Conservation (phyloP, 2,888 invertebrate genomes). For the Mystacides longicornis region DNA sequence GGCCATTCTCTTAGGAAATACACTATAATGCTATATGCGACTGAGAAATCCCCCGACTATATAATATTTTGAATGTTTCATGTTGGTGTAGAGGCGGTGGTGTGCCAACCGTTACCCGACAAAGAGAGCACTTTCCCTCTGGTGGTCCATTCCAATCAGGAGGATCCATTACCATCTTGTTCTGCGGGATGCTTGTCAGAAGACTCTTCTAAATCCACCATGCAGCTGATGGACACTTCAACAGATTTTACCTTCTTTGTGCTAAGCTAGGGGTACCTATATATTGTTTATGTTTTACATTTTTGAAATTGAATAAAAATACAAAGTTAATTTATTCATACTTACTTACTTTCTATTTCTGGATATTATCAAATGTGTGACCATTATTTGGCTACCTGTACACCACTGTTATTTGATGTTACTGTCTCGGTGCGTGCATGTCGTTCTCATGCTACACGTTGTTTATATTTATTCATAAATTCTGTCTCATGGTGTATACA, state of each 20-base stretch:
- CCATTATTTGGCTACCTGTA: neutral
- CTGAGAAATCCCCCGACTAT: no score
- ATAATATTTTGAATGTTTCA: neutral
- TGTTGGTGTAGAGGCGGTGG: slow-evolving; percentile 16
- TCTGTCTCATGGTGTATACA: no score
- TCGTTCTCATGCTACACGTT: no score
- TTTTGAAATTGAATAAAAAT: neutral
- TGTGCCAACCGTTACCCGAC: slow-evolving; percentile 5
- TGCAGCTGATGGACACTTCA: slow-evolving; percentile 17
- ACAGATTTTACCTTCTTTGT: slow-evolving; percentile 19
- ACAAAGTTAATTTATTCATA: no score
- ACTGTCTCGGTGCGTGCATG: no score
- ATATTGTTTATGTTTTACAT: neutral
- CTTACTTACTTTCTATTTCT: neutral
- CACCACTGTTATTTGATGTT: no score
- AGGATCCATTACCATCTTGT: slow-evolving; percentile 12
- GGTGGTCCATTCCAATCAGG: neutral
- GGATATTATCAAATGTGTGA: neutral
- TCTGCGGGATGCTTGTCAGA: slow-evolving; percentile 11
- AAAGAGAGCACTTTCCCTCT: neutral
- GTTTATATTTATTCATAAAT: no score
- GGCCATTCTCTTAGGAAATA: no score
- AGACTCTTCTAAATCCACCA: slow-evolving; percentile 13
- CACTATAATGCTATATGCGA: no score
- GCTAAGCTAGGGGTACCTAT: slow-evolving; percentile 3